Evolutionary conservation across 1,140 invertebrate genomes (phyloP).

Genomic region (Hetaerina americana): DNA sequence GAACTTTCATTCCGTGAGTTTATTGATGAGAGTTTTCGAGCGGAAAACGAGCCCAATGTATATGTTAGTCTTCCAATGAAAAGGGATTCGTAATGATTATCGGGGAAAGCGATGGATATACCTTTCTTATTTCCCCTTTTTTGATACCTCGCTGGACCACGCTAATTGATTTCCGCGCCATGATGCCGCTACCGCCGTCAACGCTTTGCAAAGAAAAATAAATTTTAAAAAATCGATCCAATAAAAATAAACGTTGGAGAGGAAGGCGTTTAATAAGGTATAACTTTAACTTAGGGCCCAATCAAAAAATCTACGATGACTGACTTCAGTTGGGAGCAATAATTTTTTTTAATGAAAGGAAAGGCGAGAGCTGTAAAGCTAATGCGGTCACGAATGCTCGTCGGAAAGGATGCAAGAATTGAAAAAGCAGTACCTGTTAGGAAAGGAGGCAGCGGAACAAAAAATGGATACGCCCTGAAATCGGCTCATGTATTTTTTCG

Average conservation of each 20-base stretch:
- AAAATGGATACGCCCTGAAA: neutral
- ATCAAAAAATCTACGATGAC: neutral
- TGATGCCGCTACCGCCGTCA: too few relatives aligned
- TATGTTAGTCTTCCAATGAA: neutral
- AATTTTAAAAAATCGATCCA: neutral
- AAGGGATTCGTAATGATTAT: neutral
- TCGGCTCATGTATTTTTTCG: too few relatives aligned
- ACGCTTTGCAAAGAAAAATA: neutral
- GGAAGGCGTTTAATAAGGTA: neutral
- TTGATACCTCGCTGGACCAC: neutral
- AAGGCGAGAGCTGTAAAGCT: neutral
- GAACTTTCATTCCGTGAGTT: neutral
- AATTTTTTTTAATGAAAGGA: too few relatives aligned
- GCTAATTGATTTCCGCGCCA: neutral
- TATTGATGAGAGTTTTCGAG: neutral
- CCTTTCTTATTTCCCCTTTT: too few relatives aligned
- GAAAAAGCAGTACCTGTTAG: neutral
- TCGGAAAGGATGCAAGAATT: neutral
- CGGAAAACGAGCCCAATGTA: neutral
- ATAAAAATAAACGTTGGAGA: too few relatives aligned
- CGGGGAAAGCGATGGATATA: neutral
- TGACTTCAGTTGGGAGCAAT: neutral
- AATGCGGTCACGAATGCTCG: neutral
- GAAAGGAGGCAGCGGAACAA: neutral
- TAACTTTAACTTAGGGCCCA: neutral